Evolutionary conservation across 1,140 invertebrate genomes (phyloP).

Genomic region (Tyrophagus putrescentiae): DNA sequence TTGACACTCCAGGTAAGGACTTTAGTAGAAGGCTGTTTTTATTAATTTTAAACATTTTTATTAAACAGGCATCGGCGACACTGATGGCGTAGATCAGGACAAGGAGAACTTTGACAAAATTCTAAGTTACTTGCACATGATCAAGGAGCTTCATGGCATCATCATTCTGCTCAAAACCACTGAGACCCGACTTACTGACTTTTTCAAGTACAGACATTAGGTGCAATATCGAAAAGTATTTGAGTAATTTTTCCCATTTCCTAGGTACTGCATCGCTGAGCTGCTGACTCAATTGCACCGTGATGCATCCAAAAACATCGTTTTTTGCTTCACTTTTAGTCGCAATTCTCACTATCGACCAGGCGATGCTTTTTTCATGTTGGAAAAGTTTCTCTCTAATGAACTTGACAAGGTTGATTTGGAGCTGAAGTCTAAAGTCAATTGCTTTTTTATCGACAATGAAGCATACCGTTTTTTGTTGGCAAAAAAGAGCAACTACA

Average conservation of each 20-base stretch:
- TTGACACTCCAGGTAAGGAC: slow-evolving; percentile 32
- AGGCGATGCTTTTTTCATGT: slow-evolving; percentile 22
- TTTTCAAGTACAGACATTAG: slow-evolving; percentile 20
- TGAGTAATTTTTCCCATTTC: too few species aligned
- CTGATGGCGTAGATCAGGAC: slow-evolving; percentile 28
- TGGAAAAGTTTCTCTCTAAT: slow-evolving; percentile 3
- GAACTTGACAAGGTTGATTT: background rate
- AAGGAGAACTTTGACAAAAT: slow-evolving; percentile 29
- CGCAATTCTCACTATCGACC: slow-evolving; percentile 19
- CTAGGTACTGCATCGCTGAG: slow-evolving; percentile 24
- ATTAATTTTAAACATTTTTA: too few species aligned
- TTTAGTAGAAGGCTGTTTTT: too few species aligned
- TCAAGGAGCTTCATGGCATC: slow-evolving; percentile 27
- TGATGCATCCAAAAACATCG: slow-evolving; percentile 28
- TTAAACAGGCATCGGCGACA: slow-evolving; percentile 31
- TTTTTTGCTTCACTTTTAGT: slow-evolving; percentile 26
- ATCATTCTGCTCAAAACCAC: slow-evolving; percentile 26
- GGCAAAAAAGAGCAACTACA: slow-evolving; percentile 2
- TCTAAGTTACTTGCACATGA: slow-evolving; percentile 19
- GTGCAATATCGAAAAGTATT: too few species aligned
- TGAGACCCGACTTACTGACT: slow-evolving; percentile 15
- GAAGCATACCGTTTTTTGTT: slow-evolving; percentile 24
- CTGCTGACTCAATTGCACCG: slow-evolving; percentile 26
- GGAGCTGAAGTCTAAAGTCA: slow-evolving; percentile 7
- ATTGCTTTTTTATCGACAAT: slow-evolving; percentile 24